Conservation (phyloP, 1,140 invertebrate species). For the Hylaeus anthracinus region DNA sequence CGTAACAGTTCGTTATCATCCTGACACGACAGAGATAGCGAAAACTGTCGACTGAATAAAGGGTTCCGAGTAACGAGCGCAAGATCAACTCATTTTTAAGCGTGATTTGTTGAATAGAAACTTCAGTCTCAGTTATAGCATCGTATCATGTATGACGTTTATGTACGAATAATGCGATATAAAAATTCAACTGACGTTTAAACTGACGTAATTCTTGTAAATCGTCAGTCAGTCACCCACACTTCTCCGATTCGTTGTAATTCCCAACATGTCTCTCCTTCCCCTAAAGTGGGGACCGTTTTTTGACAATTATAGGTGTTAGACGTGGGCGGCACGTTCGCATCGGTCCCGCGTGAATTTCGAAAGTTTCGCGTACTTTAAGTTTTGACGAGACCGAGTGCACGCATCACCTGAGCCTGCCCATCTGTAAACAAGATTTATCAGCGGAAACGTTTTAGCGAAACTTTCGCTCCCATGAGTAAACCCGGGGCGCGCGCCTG, state of each 20-base stretch:
- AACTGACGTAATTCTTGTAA: not conserved
- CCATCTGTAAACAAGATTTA: conserved; percentile 77
- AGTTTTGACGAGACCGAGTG: conserved; percentile 69
- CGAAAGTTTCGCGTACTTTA: conserved; percentile 64
- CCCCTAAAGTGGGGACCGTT: not conserved
- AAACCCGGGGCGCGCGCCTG: conserved; percentile 55
- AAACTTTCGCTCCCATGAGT: conserved; percentile 72
- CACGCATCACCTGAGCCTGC: conserved; percentile 72
- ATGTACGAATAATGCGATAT: no score
- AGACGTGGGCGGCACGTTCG: conserved; percentile 21
- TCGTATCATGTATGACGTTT: no score
- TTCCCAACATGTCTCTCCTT: not conserved
- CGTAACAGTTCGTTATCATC: not conserved
- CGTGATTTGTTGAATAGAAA: no score
- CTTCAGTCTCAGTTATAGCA: no score
- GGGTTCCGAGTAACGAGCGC: no score
- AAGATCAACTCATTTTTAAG: no score
- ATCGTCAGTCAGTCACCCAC: conserved; percentile 3
- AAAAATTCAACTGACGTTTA: no score
- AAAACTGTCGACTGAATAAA: no score
- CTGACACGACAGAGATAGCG: not conserved
- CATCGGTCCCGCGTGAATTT: conserved; percentile 59
- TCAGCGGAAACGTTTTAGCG: conserved; percentile 73
- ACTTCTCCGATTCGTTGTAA: conserved; percentile 19
- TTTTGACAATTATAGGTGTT: conserved; percentile 63